Percentiles rank a stretch among this genome's conserved stretches.
Conservation (phyloP, 2,113 vertebrate species). For the Meles meles region DNA sequence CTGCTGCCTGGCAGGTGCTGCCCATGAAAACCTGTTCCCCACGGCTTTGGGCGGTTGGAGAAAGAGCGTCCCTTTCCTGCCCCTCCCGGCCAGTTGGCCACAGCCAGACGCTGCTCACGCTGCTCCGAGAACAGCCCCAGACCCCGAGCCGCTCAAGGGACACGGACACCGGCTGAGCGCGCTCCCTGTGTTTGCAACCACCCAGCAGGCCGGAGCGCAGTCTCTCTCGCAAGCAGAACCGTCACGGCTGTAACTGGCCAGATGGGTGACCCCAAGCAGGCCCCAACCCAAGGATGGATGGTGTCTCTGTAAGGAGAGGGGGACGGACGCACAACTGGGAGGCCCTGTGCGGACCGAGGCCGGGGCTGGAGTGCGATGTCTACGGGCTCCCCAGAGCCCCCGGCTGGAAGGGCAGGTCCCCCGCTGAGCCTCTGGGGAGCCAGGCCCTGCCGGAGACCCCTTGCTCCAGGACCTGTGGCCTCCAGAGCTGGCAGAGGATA, state of each 20-base stretch:
- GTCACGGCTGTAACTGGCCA: rapidly evolving
- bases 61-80: neutral
- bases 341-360: neutral
- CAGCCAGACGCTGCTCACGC: neutral
- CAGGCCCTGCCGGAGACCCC: neutral
- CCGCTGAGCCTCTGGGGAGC: neutral
- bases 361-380: rapidly evolving
- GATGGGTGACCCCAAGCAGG: neutral
- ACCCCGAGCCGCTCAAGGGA: neutral
- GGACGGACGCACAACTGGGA: rapidly evolving
- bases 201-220: neutral
- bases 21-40: neutral
- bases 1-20: neutral
- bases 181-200: neutral
- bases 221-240: rapidly evolving
- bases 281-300: neutral
- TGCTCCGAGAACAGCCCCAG: neutral
- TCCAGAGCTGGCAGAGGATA: neutral
- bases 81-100: neutral
- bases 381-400: neutral
- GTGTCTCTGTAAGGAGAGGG: neutral
- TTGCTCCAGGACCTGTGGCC: neutral
- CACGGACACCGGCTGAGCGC: neutral
- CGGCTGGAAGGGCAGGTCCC: neutral
- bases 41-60: neutral